phyloP scores from a whole-genome alignment of 2,888 invertebrate species.

The Branchellion lobata region DNA sequence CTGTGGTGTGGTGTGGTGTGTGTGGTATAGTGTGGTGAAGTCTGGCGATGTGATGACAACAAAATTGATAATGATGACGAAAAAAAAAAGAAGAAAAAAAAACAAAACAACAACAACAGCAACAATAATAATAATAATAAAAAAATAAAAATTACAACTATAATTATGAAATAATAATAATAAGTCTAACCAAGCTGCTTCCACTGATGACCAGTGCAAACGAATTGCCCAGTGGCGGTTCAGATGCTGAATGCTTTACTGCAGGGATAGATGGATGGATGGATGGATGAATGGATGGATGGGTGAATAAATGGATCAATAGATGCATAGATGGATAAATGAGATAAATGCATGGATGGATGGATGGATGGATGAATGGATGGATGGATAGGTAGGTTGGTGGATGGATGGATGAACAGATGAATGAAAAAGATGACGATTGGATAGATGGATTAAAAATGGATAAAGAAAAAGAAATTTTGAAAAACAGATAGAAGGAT shows the following conservation, averaged over 20 bases:
- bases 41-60: background rate
- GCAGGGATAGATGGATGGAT: background rate
- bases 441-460: too few relatives aligned
- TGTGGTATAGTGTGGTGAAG: background rate
- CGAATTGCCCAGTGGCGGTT: slow-evolving; percentile 49
- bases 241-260: background rate
- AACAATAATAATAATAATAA: background rate
- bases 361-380: too few relatives aligned
- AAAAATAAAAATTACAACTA: background rate
- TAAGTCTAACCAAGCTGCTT: slow-evolving; percentile 74
- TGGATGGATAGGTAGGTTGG: too few relatives aligned
- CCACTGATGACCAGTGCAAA: slow-evolving; percentile 96
- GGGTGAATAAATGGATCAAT: too few relatives aligned
- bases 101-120: background rate
- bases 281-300: too few relatives aligned
- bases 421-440: too few relatives aligned
- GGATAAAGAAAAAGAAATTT: too few relatives aligned
- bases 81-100: background rate
- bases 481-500: too few relatives aligned
- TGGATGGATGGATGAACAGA: too few relatives aligned
- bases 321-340: too few relatives aligned
- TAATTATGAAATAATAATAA: background rate
- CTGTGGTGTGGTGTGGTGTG: background rate
- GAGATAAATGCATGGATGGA: too few relatives aligned
- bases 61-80: background rate